phyloP scores from a whole-genome alignment of 1,140 invertebrate species.

The Lepidurus apus region DNA sequence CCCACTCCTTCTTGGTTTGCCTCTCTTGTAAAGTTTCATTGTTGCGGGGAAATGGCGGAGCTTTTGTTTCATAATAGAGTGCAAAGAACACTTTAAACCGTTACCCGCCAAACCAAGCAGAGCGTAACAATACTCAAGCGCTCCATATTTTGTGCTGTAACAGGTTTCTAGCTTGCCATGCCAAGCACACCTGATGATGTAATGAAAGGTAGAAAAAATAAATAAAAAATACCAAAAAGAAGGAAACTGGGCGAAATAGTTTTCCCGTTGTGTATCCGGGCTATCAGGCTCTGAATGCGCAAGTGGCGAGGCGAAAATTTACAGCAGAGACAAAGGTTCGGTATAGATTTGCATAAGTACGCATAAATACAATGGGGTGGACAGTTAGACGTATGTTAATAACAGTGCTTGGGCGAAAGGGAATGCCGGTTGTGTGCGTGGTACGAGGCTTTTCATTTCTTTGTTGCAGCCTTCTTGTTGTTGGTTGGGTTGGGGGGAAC shows the following conservation, averaged over 20 bases:
- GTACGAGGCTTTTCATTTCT: not conserved
- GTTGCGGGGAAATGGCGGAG: not conserved
- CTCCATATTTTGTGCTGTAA: slow-evolving; percentile 5
- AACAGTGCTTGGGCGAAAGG: not conserved
- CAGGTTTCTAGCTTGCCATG: not conserved
- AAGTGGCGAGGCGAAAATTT: not conserved
- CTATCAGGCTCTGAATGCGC: not conserved
- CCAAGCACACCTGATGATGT: not conserved
- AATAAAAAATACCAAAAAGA: not conserved
- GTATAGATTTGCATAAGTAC: slow-evolving; percentile 6
- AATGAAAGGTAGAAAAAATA: not conserved
- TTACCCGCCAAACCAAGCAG: not conserved
- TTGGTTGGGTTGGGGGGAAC: not conserved
- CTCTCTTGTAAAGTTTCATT: not conserved
- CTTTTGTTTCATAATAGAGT: slow-evolving; percentile 12
- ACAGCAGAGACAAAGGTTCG: not conserved
- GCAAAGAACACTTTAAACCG: slow-evolving; percentile 9
- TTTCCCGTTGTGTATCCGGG: not conserved
- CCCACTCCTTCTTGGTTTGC: not conserved
- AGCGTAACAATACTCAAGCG: not conserved
- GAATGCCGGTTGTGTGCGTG: not conserved
- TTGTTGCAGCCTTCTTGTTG: not conserved
- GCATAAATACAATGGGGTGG: slow-evolving; percentile 15
- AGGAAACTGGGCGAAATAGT: not conserved
- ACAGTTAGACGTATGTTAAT: slow-evolving; percentile 15